These are phyloP conservation scores for Proisotoma minuta DNA, from an alignment of 2,888 invertebrate species.

Conservation along the genomic window DNA sequence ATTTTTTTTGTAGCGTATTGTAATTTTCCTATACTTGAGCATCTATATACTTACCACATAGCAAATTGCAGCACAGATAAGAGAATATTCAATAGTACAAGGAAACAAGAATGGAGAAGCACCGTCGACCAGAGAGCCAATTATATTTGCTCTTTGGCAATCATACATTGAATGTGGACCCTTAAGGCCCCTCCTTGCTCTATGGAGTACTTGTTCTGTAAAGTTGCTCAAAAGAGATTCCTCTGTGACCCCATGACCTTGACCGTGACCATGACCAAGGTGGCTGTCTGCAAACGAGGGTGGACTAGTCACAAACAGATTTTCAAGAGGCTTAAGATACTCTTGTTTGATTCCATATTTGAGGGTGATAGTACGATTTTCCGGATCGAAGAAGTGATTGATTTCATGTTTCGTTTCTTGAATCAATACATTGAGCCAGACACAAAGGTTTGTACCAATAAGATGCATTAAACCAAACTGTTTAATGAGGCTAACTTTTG, in stretches of 20 bases:
- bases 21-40: too few relatives aligned
- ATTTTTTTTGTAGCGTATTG: too few relatives aligned
- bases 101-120: conserved; percentile 84
- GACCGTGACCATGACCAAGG: background rate
- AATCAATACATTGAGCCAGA: conserved; percentile 55
- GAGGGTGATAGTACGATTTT: conserved; percentile 36
- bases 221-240: background rate
- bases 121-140: conserved; percentile 60
- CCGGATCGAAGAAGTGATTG: conserved; percentile 48
- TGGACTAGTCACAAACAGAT: background rate
- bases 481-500: conserved; percentile 50
- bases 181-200: conserved; percentile 31
- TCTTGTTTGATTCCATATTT: conserved; percentile 20
- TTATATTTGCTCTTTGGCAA: conserved; percentile 53
- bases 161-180: conserved; percentile 49
- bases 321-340: conserved; percentile 6
- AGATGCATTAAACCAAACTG: conserved; percentile 59
- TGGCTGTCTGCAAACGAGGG: background rate
- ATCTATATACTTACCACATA: conserved; percentile 9
- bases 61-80: conserved; percentile 55
- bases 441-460: conserved; percentile 55
- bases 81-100: conserved; percentile 83
- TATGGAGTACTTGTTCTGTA: conserved; percentile 1
- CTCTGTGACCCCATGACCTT: background rate
- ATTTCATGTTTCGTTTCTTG: conserved; percentile 55